Evolutionary conservation across 1,140 invertebrate species (phyloP), one percentile per base, ranked within the genome.

Genomic region (Meloidogyne chitwoodi): DNA sequence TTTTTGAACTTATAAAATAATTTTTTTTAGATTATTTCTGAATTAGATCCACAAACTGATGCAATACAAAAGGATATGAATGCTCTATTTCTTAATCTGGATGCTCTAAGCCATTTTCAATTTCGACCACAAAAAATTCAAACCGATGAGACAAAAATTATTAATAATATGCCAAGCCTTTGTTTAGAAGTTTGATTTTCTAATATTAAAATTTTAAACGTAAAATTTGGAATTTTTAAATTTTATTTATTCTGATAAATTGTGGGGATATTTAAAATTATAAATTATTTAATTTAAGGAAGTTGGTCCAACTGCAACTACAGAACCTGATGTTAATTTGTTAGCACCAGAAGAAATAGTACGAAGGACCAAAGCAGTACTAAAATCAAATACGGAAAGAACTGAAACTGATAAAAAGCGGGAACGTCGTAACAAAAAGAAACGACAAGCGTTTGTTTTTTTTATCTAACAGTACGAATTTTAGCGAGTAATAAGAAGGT

Each of bases 271-370:
- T n/a, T n/a, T n/a, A n/a, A n/a, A n/a, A n/a, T n/a, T n/a, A n/a
- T n/a, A n/a, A n/a, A n/a, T n/a, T n/a, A 19, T 65, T 73, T 2
- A 61, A 29, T 24, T 29, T 22, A 11, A 73, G 89, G 95, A 98
- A 89, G 93, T 96, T 19, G 93, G 93, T 2, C 95, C 95, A 89
- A 93, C 4, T 91, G 92, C 27, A 91, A 92, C 1, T 94, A 91
- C 85, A 93, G 95, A 89, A 92, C 92, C 22, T 4, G 75, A 71
- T 12, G 77, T 64, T 41, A 90, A 91, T 0, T 88, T 96, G 31
- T 88, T 98, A 62, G 95, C 96, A 26, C 96, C 96, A 2, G 93
- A 97, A 89, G 95, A 99, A 91, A 89, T 98, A 19, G 88, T 88
- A 44, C 83, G 91, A 26, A 93, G 93, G 89, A 87, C 88, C 19